Base-by-base conservation (phyloP, 2,888 invertebrate species). In the Ypsolopha scabrella region DNA sequence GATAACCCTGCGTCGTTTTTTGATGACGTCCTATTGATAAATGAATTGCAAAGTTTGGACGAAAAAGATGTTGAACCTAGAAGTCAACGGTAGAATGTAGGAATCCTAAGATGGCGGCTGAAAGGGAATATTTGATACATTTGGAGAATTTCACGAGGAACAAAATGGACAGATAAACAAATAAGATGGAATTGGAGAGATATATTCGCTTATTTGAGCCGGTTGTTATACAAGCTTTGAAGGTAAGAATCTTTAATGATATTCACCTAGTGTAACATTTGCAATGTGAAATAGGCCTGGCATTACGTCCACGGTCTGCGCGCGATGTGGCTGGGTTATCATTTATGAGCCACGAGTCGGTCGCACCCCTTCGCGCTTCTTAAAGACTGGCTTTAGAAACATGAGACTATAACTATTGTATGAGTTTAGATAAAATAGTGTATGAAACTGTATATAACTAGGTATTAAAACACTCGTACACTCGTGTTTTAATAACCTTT, bases 171-270 rank as follows among this genome's bases (percentile, higher is more conserved):
- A 70, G 80, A 37, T 87, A 87, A 48, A 80, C 81, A 0, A 86
- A 87, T 64, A 86, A 87, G 58, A 82, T 80, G 45, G 87, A 87
- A 54, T 63, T 86, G 65, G 92, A 93, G 60, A 90, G 92, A 57
- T 94, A 96, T 74, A 97, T 98, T 57, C 89, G 96, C 61, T 87
- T 98, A 63, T 98, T 98, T 80, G 98, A 98, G 74, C 96, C 97
- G 0, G 92, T 98, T 75, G 98, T 98, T 53, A 97, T 98, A 67
- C 94, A 95, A 75, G 93, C 97, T 55, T 86, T 97, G 63, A 95
- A 93, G 89, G 93, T 94, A 70, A 72, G 59, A 58, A 52, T 55
- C 43, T n/a, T n/a, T 38, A 9, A 24, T 24, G n/a, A n/a, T n/a
- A n/a, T n/a, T n/a, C n/a, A n/a, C n/a, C n/a, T n/a, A n/a, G n/a